Conservation (phyloP, 2,797 vertebrate species). For the Cynopterus sphinx region DNA sequence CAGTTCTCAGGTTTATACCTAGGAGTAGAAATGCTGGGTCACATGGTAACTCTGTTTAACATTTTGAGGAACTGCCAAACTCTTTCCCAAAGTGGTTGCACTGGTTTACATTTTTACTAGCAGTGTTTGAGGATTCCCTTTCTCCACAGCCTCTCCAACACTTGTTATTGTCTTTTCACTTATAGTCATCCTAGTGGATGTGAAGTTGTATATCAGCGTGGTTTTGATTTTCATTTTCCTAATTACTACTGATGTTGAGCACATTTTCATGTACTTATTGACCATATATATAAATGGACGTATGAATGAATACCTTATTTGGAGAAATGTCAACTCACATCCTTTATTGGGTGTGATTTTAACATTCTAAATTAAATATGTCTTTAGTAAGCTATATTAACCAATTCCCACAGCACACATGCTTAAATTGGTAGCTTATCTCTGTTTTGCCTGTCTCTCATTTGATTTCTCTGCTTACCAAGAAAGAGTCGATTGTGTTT, state of each 20-base stretch:
- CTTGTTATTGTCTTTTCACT: not conserved
- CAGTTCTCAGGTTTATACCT: not conserved
- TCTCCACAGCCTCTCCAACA: not conserved
- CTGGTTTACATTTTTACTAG: not conserved
- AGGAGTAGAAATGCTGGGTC: not conserved
- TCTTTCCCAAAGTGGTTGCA: not conserved
- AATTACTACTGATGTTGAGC: not conserved
- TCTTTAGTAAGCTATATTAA: not conserved
- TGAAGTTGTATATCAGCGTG: not conserved
- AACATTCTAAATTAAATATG: not conserved
- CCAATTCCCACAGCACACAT: not conserved
- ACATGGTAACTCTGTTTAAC: not conserved
- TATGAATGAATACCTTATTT: slow-evolving; percentile 21
- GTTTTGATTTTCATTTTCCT: slow-evolving; percentile 46
- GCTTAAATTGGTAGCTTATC: not conserved
- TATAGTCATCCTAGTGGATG: not conserved
- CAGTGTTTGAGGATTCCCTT: not conserved
- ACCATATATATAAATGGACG: not conserved
- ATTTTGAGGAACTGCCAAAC: not conserved
- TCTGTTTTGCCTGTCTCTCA: not conserved
- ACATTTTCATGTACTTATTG: not conserved
- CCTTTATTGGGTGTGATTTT: slow-evolving; percentile 38
- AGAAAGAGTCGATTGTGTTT: slow-evolving; percentile 18
- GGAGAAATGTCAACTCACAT: not conserved
- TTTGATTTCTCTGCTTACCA: slow-evolving; percentile 43